These are phyloP conservation scores for Listronotus oregonensis DNA, from an alignment of 1,140 invertebrate genomes.

Conservation along the genomic window DNA sequence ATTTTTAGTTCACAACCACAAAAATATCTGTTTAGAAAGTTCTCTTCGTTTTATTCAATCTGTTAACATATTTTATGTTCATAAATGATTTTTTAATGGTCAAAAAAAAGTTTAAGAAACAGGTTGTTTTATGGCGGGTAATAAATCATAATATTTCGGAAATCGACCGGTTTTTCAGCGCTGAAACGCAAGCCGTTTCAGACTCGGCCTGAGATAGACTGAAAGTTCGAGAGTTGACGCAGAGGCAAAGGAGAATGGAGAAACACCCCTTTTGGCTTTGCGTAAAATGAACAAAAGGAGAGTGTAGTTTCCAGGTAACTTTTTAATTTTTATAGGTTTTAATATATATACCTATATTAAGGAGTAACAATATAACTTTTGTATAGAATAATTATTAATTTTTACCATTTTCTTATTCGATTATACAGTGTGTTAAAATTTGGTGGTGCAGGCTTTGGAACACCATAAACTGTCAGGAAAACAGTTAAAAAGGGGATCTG, in stretches of 20 bases:
- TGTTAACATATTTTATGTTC: conserved; percentile 10
- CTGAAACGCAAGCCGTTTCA: conserved; percentile 16
- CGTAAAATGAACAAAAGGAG: conserved; percentile 27
- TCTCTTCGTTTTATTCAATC: background rate
- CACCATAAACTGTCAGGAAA: too few relatives aligned
- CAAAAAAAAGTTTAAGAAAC: conserved; percentile 11
- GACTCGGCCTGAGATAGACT: conserved; percentile 34
- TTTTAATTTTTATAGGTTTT: background rate
- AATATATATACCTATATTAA: too few relatives aligned
- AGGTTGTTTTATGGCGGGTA: conserved; percentile 30
- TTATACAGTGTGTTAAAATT: too few relatives aligned
- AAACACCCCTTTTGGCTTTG: conserved; percentile 33
- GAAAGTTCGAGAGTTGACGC: conserved; percentile 33
- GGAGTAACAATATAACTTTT: too few relatives aligned
- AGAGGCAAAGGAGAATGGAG: conserved; percentile 34
- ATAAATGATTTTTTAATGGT: background rate
- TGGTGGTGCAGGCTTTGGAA: too few relatives aligned
- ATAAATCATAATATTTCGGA: conserved; percentile 34
- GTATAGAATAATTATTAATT: too few relatives aligned
- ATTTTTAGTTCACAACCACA: conserved; percentile 8
- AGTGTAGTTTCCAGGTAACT: conserved; percentile 15
- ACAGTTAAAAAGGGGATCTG: too few relatives aligned
- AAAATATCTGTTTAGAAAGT: background rate
- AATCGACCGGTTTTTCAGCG: conserved; percentile 27
- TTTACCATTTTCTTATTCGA: too few relatives aligned